Conservation (phyloP, 2,888 invertebrate genomes). For the Acronicta alni region DNA sequence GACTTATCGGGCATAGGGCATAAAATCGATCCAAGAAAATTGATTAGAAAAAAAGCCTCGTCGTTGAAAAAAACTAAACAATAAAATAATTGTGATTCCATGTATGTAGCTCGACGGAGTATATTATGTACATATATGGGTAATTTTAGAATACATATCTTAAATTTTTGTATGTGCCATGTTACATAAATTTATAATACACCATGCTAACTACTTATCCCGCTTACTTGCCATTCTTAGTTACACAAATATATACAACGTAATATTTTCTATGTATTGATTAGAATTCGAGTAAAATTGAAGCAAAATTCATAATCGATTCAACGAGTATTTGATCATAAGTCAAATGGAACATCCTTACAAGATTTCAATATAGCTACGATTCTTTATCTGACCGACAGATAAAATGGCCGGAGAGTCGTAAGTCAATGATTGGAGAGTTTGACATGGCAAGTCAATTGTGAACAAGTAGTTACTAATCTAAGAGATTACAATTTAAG, state of each 20-base stretch:
- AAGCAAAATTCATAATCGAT: constrained; percentile 24
- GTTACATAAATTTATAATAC: constrained; percentile 36
- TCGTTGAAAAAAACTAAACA: constrained; percentile 24
- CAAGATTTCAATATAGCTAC: neutral
- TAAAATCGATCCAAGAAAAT: too few relatives aligned
- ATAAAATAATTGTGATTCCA: constrained; percentile 46
- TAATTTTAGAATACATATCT: constrained; percentile 35
- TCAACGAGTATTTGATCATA: constrained; percentile 19
- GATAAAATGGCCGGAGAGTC: constrained; percentile 19
- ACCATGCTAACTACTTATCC: constrained; percentile 23
- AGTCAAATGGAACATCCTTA: constrained; percentile 14
- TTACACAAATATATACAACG: constrained; percentile 4
- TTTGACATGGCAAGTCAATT: constrained; percentile 35
- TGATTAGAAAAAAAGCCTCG: neutral
- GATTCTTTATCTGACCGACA: constrained; percentile 14
- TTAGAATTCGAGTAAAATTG: constrained; percentile 41
- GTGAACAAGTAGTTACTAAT: constrained; percentile 19
- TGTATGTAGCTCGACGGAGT: constrained; percentile 35
- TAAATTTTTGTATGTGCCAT: constrained; percentile 42
- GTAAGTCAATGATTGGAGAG: constrained; percentile 5
- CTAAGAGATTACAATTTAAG: constrained; percentile 70
- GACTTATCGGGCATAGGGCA: too few relatives aligned
- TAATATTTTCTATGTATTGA: constrained; percentile 11
- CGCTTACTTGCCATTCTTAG: constrained; percentile 41
- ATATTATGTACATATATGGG: constrained; percentile 3